Evolutionary conservation across 2,888 invertebrate genomes (phyloP).

Genomic region (Conistra vaccinii): DNA sequence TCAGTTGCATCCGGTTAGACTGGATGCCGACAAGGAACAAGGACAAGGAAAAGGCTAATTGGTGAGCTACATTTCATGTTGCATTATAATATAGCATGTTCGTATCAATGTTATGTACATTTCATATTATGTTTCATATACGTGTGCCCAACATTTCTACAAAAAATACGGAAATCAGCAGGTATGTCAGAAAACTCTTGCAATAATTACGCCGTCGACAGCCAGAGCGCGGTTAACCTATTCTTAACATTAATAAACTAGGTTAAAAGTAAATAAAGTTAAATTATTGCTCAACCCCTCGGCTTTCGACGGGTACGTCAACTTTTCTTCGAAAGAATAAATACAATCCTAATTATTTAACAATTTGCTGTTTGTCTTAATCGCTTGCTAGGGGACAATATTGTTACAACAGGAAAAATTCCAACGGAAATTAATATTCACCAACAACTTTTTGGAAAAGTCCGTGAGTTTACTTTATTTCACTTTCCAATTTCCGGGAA

Average conservation of each 20-base stretch:
- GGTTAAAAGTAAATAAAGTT: conserved; percentile 26
- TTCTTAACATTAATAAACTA: conserved; percentile 21
- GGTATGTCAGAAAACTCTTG: neutral
- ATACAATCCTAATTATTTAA: conserved; percentile 33
- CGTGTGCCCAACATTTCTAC: neutral
- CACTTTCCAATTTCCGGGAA: conserved; percentile 9
- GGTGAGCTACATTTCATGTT: too few relatives aligned
- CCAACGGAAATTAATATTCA: neutral
- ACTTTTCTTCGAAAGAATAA: conserved; percentile 11
- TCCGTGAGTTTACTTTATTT: neutral
- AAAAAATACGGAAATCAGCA: neutral
- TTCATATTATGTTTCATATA: neutral
- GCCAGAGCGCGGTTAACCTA: neutral
- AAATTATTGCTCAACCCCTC: conserved; percentile 17
- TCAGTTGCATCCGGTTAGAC: too few relatives aligned
- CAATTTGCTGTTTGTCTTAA: conserved; percentile 31
- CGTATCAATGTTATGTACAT: too few relatives aligned
- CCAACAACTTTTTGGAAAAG: neutral
- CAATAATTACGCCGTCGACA: neutral
- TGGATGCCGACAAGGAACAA: too few relatives aligned
- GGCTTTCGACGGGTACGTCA: conserved; percentile 12
- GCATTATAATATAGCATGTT: too few relatives aligned
- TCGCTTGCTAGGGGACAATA: neutral
- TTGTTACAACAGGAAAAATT: conserved; percentile 25
- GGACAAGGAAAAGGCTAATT: too few relatives aligned